phyloP scores from a whole-genome alignment of 1,140 invertebrate genomes.

The Ruditapes philippinarum region DNA sequence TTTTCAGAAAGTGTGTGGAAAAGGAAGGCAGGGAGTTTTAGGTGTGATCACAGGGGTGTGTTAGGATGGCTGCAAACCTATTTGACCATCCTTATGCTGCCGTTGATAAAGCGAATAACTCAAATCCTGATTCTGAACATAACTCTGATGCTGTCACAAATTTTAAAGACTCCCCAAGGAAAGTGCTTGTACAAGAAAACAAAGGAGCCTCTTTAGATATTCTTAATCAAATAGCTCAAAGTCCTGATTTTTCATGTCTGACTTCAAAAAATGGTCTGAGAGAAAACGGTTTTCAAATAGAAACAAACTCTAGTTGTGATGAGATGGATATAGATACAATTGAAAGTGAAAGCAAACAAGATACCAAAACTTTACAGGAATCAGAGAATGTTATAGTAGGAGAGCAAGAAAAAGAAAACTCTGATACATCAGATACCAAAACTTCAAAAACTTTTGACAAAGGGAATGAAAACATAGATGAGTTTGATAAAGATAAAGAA shows the following conservation, averaged over 20 bases:
- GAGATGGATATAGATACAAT: not conserved
- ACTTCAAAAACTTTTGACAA: not conserved
- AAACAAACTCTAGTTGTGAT: not conserved
- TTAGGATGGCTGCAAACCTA: not conserved
- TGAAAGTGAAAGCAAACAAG: not conserved
- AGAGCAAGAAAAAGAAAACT: not conserved
- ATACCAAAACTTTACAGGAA: not conserved
- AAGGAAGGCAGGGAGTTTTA: not conserved
- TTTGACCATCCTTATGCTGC: slow-evolving; percentile 36
- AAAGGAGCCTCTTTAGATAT: not conserved
- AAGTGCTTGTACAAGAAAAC: slow-evolving; percentile 14
- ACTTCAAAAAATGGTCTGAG: not conserved
- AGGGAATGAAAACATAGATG: not conserved
- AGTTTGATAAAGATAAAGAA: not conserved
- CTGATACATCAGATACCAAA: not conserved
- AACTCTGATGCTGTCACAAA: not conserved
- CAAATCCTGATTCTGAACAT: not conserved
- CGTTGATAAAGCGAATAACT: not conserved
- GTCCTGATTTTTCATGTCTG: not conserved
- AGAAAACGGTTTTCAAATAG: not conserved
- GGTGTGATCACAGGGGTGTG: too few species aligned
- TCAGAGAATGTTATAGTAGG: not conserved
- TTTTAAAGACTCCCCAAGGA: slow-evolving; percentile 14
- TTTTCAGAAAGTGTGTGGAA: not conserved
- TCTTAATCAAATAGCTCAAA: not conserved